Conservation (phyloP, 2,888 invertebrate species). For the Linnaemya tessellans region DNA sequence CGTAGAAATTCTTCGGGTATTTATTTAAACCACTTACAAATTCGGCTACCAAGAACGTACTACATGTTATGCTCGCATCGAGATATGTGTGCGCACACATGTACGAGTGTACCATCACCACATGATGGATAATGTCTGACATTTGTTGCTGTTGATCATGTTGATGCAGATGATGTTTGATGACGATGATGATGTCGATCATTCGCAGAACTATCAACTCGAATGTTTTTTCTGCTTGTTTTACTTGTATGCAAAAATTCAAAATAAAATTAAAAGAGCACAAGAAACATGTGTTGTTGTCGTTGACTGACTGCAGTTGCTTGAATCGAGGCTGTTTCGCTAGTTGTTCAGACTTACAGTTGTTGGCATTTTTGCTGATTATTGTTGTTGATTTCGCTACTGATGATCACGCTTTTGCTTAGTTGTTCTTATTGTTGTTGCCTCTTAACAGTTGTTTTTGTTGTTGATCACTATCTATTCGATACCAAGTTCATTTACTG, state of each 20-base stretch:
- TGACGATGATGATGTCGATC: conserved; percentile 70
- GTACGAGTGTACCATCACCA: conserved; percentile 22
- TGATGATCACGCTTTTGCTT: conserved; percentile 66
- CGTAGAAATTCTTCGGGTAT: no score
- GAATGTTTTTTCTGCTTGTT: conserved; percentile 56
- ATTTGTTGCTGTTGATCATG: conserved; percentile 71
- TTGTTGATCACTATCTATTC: conserved; percentile 64
- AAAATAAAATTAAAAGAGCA: conserved; percentile 17
- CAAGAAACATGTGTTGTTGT: conserved; percentile 62
- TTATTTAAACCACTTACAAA: not conserved
- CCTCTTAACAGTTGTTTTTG: conserved; percentile 50
- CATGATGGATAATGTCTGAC: conserved; percentile 69
- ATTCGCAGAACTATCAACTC: conserved; percentile 69
- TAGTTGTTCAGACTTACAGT: conserved; percentile 19
- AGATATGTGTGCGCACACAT: conserved; percentile 31
- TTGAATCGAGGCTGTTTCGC: conserved; percentile 34
- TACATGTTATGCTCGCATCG: not conserved
- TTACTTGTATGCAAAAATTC: conserved; percentile 63
- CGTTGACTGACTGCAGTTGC: conserved; percentile 32
- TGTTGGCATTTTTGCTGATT: conserved; percentile 39
- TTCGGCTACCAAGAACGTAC: not conserved
- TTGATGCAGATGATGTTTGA: conserved; percentile 64
- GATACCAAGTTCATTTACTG: conserved; percentile 66
- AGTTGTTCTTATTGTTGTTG: conserved; percentile 57
- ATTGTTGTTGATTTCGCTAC: conserved; percentile 52